These are phyloP conservation scores for Drosophila dives DNA, from an alignment of 2,888 invertebrate species.

Conservation along the genomic window DNA sequence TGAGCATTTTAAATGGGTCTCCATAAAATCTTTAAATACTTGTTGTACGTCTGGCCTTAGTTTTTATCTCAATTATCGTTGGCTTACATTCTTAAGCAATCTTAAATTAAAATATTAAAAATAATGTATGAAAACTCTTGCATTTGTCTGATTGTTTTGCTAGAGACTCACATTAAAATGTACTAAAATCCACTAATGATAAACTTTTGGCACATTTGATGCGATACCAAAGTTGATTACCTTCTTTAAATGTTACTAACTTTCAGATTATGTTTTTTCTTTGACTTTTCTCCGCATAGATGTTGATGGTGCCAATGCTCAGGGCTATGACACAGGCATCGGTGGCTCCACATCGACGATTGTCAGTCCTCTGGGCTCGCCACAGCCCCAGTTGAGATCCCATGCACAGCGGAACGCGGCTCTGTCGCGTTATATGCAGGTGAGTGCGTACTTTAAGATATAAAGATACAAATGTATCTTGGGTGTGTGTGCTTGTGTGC, in stretches of 20 bases:
- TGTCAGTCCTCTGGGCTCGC: slow-evolving; percentile 85
- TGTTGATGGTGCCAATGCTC: slow-evolving; percentile 84
- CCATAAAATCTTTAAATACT: not conserved
- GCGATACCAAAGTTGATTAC: slow-evolving; percentile 6
- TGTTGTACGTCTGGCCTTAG: not conserved
- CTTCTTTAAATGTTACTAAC: slow-evolving; percentile 20
- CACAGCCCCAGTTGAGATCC: slow-evolving; percentile 86
- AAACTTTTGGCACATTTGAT: slow-evolving; percentile 20
- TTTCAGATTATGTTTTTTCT: not conserved
- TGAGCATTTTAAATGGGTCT: not conserved
- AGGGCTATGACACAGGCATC: slow-evolving; percentile 85
- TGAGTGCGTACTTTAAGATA: slow-evolving; percentile 80
- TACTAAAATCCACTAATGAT: not conserved
- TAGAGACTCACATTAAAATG: not conserved
- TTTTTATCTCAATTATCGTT: not conserved
- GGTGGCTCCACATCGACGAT: slow-evolving; percentile 85
- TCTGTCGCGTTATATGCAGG: slow-evolving; percentile 89
- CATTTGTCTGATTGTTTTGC: not conserved
- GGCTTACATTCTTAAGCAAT: not conserved
- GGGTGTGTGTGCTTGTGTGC: slow-evolving; percentile 6
- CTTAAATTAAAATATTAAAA: not conserved
- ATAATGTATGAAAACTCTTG: not conserved
- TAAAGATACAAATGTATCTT: slow-evolving; percentile 32
- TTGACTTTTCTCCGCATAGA: slow-evolving; percentile 48
- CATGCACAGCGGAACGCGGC: slow-evolving; percentile 87